A percentile compares a stretch with the other conserved stretches of the same genome.
Evolutionary conservation across 2,113 vertebrate genomes (phyloP).

Genomic region (Puntigrus tetrazona): DNA sequence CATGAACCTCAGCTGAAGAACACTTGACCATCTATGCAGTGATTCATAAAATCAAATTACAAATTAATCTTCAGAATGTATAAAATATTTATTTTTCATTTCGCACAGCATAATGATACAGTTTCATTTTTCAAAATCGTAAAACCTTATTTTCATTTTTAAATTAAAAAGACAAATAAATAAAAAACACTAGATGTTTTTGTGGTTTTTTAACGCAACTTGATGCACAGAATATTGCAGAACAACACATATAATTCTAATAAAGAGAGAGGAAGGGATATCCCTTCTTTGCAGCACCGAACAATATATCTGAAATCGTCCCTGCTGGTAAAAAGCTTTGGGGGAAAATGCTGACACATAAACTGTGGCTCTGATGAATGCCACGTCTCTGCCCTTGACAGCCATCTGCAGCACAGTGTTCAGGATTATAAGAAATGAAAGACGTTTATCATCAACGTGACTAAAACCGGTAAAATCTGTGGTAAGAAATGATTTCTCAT

Average conservation of each 20-base stretch:
- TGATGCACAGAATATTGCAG: neutral
- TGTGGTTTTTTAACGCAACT: neutral
- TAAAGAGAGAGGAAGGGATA: neutral
- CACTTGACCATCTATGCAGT: neutral
- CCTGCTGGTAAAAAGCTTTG: neutral
- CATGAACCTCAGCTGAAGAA: neutral
- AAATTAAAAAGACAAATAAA: no score
- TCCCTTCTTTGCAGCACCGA: neutral
- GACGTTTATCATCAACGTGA: no score
- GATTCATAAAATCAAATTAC: neutral
- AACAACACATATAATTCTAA: neutral
- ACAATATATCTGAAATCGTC: neutral
- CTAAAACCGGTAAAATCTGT: neutral
- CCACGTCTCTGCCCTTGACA: neutral
- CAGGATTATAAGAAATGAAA: neutral
- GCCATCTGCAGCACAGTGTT: neutral
- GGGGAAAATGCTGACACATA: neutral
- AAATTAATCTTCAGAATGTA: neutral
- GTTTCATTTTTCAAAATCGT: neutral
- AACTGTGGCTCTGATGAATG: conserved; percentile 4
- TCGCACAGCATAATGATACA: neutral
- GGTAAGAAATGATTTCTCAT: neutral
- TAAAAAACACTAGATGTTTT: no score
- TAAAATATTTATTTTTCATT: neutral
- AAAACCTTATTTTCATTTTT: no score